Conservation (phyloP, 2,888 invertebrate species). For the Leptopilina myrica region DNA sequence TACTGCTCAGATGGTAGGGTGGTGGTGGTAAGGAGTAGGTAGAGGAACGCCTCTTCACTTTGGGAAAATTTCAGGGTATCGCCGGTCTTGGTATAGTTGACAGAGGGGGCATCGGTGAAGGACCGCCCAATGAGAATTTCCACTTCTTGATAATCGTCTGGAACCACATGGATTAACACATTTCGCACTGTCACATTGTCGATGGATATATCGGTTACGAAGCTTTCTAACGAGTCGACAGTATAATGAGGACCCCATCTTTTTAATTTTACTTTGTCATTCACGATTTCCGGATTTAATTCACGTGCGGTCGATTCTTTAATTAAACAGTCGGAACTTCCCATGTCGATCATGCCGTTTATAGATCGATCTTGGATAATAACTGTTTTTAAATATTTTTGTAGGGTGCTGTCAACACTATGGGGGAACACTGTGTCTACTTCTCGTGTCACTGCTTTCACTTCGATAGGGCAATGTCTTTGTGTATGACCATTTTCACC, state of each 20-base stretch:
- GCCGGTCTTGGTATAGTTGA: background rate
- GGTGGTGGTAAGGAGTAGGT: background rate
- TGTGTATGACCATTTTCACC: background rate
- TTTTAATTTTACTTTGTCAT: background rate
- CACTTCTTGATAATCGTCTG: background rate
- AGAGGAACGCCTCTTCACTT: background rate
- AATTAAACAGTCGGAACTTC: background rate
- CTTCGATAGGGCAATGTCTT: background rate
- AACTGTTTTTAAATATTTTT: background rate
- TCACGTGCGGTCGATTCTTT: background rate
- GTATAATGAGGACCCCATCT: background rate
- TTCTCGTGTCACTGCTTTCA: background rate
- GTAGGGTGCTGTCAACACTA: constrained; percentile 33
- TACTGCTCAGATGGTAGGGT: background rate
- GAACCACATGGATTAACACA: background rate
- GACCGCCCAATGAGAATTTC: background rate
- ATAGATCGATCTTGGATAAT: background rate
- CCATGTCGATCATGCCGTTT: constrained; percentile 4
- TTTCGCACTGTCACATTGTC: background rate
- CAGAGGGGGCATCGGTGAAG: constrained; percentile 1
- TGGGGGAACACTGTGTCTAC: background rate
- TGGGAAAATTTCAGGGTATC: background rate
- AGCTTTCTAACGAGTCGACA: background rate
- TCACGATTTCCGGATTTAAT: background rate
- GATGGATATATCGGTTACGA: background rate